Conservation (phyloP, 2,888 invertebrate species). For the Chironomus tentans region DNA sequence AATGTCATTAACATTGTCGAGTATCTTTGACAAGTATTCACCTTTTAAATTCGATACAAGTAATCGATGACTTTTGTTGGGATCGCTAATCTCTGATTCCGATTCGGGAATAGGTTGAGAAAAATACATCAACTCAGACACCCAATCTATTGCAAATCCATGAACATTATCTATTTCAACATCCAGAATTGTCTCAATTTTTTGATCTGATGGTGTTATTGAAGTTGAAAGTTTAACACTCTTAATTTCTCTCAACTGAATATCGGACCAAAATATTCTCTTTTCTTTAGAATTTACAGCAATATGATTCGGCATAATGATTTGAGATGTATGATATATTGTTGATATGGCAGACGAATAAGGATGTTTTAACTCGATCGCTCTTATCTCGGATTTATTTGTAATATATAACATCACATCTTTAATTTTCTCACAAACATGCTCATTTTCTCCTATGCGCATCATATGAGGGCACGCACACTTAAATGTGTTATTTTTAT, state of each 20-base stretch:
- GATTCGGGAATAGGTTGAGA: conserved; percentile 2
- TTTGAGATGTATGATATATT: conserved; percentile 49
- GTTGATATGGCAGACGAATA: conserved; percentile 73
- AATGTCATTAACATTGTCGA: conserved; percentile 42
- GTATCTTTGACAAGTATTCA: conserved; percentile 51
- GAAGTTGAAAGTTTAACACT: conserved; percentile 57
- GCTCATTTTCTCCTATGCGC: conserved; percentile 57
- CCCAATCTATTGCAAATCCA: conserved; percentile 77
- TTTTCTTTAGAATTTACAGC: conserved; percentile 58
- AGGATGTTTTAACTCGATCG: conserved; percentile 68
- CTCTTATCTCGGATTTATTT: conserved; percentile 63
- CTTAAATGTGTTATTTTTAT: conserved; percentile 51
- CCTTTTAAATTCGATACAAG: conserved; percentile 62
- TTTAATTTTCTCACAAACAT: conserved; percentile 56
- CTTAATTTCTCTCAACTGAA: conserved; percentile 65
- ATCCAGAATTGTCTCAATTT: conserved; percentile 60
- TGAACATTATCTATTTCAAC: conserved; percentile 46
- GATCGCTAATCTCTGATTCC: not conserved
- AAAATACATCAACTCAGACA: conserved; percentile 60
- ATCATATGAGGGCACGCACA: conserved; percentile 86
- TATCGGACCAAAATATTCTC: conserved; percentile 70
- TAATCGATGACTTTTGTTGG: conserved; percentile 44
- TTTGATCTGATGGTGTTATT: conserved; percentile 36
- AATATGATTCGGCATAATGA: conserved; percentile 51
- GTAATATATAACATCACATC: conserved; percentile 68